Base-by-base conservation (phyloP, 2,888 invertebrate genomes). In the Aspidiotus rigidus region DNA sequence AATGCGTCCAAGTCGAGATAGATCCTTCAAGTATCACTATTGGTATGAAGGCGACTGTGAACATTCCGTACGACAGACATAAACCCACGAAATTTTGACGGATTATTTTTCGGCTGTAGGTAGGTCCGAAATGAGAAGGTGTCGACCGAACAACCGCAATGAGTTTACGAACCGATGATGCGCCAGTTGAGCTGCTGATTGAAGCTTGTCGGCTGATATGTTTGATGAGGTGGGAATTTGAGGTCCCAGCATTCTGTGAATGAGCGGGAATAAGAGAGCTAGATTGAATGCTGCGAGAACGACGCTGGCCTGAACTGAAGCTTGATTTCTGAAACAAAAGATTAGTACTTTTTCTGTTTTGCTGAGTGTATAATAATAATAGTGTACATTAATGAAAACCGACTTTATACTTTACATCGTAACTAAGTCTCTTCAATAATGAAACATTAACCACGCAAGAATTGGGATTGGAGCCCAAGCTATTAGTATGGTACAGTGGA, bases 121-220 rank as follows among this genome's bases (percentile, higher is more conserved):
- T 73, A 2, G 77, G 77, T 1, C 76, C 76, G 59, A 74, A 70
- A 53, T 75, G 74, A 44, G 77, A 75, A 7, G 76, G 76, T 7
- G 76, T 76, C 11, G 75, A 74, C 7, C 75, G 73, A 6, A 76
- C 84, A 15, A 80, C 81, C 0, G 87, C 85, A 66, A 90, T 83
- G 13, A 90, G 80, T 0, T 88, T 83, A 6, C 89, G 82, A 10
- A 90, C 89, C 1, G 90, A 90, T 0, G 87, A 87, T 0, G 88
- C 87, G 1, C 88, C 88, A 42, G 88, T 85, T 0, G 87, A 87
- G 62, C 87, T 87, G 40, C 85, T 84, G 67, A 85, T 82, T 0
- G 88, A 88, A 74, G 88, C 88, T 15, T 86, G 80, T 76, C 73
- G 71, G 71, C 72, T 70, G 70, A 70, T 77, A 49, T 60, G 67